phyloP scores from a whole-genome alignment of 2,797 vertebrate genomes.

The Cottoperca gobio region DNA sequence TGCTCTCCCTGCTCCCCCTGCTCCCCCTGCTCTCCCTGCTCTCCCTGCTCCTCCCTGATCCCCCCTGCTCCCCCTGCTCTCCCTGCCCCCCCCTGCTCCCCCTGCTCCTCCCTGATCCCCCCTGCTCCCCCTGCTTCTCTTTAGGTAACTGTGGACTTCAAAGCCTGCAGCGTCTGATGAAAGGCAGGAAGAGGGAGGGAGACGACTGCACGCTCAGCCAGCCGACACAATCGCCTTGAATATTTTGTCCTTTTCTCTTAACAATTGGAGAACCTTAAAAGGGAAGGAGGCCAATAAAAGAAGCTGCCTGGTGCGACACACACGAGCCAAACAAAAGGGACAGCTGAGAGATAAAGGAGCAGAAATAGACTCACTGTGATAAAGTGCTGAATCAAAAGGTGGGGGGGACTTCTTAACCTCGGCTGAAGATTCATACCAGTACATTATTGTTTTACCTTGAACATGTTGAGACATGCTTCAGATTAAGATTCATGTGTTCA shows the following conservation, averaged over 20 bases:
- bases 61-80: too few relatives aligned
- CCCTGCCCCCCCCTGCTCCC: too few relatives aligned
- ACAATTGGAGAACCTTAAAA: constrained; percentile 72
- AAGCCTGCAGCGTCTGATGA: constrained; percentile 70
- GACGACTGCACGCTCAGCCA: constrained; percentile 55
- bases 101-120: too few relatives aligned
- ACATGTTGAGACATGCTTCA: background rate
- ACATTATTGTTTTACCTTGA: background rate
- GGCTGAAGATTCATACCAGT: too few relatives aligned
- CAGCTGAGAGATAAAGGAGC: constrained; percentile 45
- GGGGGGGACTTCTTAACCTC: constrained; percentile 4
- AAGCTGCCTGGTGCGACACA: constrained; percentile 41
- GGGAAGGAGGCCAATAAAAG: constrained; percentile 52
- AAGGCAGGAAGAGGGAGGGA: constrained; percentile 84
- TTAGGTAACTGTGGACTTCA: constrained; percentile 76
- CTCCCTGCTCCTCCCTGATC: too few relatives aligned
- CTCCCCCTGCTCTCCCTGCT: too few relatives aligned
- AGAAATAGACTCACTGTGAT: constrained; percentile 39
- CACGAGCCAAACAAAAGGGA: constrained; percentile 50
- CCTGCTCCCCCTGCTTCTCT: too few relatives aligned
- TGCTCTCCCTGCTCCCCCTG: too few relatives aligned
- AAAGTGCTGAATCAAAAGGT: background rate
- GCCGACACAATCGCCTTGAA: constrained; percentile 69
- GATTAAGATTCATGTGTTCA: background rate
- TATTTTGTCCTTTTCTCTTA: constrained; percentile 67